Base-by-base conservation (phyloP, 2,888 invertebrate species). In the Antheraea assamensis region DNA sequence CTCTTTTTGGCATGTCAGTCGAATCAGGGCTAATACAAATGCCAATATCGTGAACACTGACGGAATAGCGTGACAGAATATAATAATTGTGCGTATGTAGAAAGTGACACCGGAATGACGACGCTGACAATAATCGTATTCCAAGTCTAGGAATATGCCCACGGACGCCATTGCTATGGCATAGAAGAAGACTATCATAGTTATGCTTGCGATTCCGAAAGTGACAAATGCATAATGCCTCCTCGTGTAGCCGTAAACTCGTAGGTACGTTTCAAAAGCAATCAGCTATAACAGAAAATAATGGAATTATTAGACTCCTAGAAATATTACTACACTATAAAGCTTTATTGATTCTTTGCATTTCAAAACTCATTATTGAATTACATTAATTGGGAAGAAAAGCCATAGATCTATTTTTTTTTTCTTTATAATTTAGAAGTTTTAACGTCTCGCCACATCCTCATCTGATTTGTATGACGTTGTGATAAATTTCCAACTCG, bases 51-150 rank as follows among this genome's bases (percentile, higher is more conserved):
- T 95, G 5, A 96, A 76, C 0, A 96, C 71, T 35, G 95, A 90
- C 0, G 97, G 97, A 17, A 96, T 79, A 0, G 92, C 92, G 55
- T 97, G 95, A 71, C 97, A 93, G 0, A 96, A 77, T 10, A 95
- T 88, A 0, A 95, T 95, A 0, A 96, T 95, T 1, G 94, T 82
- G 0, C 95, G 85, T 76, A 96, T 95, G 78, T 96, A 96, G 73
- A 93, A 90, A 27, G 93, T 90, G 77, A 96, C 91, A 0, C 96
- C 96, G 70, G 83, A 85, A 78, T 95, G 94, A 52, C 88, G 87
- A 5, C 96, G 92, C 15, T 93, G 92, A 85, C 97, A 97, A 82
- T 97, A 97, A 81, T 97, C 96, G 74, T 96, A 97, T 35, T 96
- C 96, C 0, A 96, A 85, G 19, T 95, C 93, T 42, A 95, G 85